Conservation (phyloP, 2,797 vertebrate species). For the Pseudomugil tenellus region DNA sequence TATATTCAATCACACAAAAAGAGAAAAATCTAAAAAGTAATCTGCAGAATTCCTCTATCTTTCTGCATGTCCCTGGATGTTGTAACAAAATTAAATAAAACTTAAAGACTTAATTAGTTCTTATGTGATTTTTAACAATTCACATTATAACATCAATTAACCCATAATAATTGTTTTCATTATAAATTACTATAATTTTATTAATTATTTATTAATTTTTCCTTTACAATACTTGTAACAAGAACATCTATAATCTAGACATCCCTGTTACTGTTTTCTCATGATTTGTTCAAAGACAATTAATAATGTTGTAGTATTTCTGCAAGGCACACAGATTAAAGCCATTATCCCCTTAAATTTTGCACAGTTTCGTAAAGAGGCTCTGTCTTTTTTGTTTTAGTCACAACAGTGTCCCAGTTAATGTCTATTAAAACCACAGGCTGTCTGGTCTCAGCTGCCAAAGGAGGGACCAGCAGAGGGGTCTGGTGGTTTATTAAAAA, state of each 20-base stretch:
- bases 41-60: too few relatives aligned
- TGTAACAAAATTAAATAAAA: not conserved
- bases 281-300: not conserved
- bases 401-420: slow-evolving; percentile 60
- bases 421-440: slow-evolving; percentile 71
- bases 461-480: slow-evolving; percentile 22
- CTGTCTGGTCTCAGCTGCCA: slow-evolving; percentile 51
- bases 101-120: not conserved
- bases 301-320: too few relatives aligned
- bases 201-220: too few relatives aligned
- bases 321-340: not conserved
- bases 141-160: too few relatives aligned
- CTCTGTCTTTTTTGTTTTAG: slow-evolving; percentile 66
- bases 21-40: too few relatives aligned
- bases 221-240: too few relatives aligned
- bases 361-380: slow-evolving; percentile 30
- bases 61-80: too few relatives aligned
- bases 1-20: too few relatives aligned
- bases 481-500: slow-evolving; percentile 82
- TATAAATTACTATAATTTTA: too few relatives aligned
- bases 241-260: too few relatives aligned
- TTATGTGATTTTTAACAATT: not conserved
- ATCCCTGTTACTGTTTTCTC: too few relatives aligned
- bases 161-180: too few relatives aligned
- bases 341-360: slow-evolving; percentile 22